Conservation (phyloP, 2,888 invertebrate species). For the Drosophila flavopinicola region DNA sequence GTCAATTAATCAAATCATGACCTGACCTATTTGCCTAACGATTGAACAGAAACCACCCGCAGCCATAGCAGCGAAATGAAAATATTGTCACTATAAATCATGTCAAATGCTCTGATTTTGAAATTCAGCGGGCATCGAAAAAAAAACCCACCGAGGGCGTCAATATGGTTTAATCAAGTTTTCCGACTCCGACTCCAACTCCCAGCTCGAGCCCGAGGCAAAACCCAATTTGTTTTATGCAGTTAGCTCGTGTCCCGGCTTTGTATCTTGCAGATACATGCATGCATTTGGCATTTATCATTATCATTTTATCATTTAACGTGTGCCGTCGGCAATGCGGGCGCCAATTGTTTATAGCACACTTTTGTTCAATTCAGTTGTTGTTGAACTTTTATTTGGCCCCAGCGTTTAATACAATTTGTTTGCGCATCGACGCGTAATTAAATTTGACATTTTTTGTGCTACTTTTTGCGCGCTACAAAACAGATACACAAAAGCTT, state of each 20-base stretch:
- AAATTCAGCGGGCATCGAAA: constrained; percentile 23
- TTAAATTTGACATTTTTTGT: constrained; percentile 72
- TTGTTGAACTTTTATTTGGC: constrained; percentile 34
- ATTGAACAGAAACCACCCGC: constrained; percentile 21
- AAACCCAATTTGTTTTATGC: constrained; percentile 39
- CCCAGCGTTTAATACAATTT: constrained; percentile 46
- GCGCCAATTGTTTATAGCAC: constrained; percentile 49
- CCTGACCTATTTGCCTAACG: constrained; percentile 46
- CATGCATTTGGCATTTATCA: constrained; percentile 31
- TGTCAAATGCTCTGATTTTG: constrained; percentile 35
- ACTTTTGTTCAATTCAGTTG: constrained; percentile 11
- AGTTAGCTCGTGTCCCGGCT: constrained; percentile 51
- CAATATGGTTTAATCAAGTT: constrained; percentile 43
- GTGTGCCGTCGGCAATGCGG: constrained; percentile 35
- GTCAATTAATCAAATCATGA: constrained; percentile 46
- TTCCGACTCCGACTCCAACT: constrained; percentile 1
- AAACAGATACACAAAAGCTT: constrained; percentile 38
- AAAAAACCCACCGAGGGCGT: constrained; percentile 17
- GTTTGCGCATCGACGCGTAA: constrained; percentile 78
- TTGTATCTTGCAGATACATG: constrained; percentile 50
- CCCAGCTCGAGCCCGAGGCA: not conserved
- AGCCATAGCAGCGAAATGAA: constrained; percentile 16
- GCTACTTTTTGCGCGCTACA: constrained; percentile 67
- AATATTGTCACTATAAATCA: constrained; percentile 63
- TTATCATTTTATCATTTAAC: constrained; percentile 22